These are phyloP conservation scores for Drosophila watanabei DNA, from an alignment of 1,140 invertebrate genomes.

Conservation along the genomic window DNA sequence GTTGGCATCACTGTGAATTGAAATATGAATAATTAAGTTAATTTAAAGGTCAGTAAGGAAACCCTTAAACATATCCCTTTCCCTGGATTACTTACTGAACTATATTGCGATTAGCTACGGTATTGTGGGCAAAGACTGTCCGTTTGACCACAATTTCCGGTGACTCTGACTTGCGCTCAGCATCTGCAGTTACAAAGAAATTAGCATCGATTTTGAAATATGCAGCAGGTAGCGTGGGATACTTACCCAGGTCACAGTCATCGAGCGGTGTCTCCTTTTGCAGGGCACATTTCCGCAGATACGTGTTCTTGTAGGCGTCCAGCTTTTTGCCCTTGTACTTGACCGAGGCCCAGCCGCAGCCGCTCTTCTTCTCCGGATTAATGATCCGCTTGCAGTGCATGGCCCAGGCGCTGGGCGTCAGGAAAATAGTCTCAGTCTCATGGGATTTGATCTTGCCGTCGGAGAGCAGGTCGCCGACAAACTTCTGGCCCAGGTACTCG, in stretches of 20 bases:
- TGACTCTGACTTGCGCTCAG: conserved; percentile 87
- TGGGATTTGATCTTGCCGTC: conserved; percentile 96
- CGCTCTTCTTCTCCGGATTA: conserved; percentile 96
- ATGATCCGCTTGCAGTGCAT: conserved; percentile 96
- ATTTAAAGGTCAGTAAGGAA: neutral
- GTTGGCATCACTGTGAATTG: conserved; percentile 91
- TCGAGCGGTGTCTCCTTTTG: conserved; percentile 86
- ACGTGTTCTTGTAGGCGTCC: conserved; percentile 94
- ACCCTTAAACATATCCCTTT: neutral
- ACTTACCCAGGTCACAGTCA: conserved; percentile 77
- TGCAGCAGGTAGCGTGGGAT: too few relatives aligned
- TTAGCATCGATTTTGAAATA: neutral
- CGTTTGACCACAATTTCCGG: conserved; percentile 87
- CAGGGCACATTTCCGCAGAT: conserved; percentile 89
- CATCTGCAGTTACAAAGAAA: conserved; percentile 50
- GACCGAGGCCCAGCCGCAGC: conserved; percentile 95
- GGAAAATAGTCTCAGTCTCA: conserved; percentile 94
- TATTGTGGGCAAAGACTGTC: conserved; percentile 89
- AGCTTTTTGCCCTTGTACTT: conserved; percentile 94
- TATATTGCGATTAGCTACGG: conserved; percentile 89
- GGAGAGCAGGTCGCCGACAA: conserved; percentile 93
- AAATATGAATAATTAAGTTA: neutral
- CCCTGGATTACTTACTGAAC: conserved; percentile 88
- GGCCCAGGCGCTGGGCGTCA: conserved; percentile 96
- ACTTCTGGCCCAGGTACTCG: conserved; percentile 96